Evolutionary conservation across 2,888 invertebrate genomes (phyloP).

Genomic region (Muscina levida): DNA sequence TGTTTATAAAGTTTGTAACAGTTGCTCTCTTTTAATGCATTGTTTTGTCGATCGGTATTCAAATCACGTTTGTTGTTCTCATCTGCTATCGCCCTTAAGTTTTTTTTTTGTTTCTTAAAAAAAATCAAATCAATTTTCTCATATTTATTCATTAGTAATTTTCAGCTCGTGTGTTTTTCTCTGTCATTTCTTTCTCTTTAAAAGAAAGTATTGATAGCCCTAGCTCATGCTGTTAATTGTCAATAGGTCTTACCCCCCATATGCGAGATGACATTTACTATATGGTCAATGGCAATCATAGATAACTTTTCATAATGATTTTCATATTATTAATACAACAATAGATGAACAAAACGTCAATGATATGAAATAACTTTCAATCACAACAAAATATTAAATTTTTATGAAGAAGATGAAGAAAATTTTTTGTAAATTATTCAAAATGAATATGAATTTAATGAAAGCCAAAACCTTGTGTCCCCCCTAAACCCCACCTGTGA

Average conservation of each 20-base stretch:
- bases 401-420: neutral
- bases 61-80: no score
- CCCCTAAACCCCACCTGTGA: neutral
- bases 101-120: no score
- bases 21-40: no score
- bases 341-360: conserved; percentile 21
- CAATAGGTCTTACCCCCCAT: conserved; percentile 24
- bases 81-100: no score
- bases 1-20: no score
- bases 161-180: no score
- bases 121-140: no score
- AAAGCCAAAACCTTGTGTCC: neutral
- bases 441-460: neutral
- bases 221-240: conserved; percentile 62
- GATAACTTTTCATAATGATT: neutral
- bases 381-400: conserved; percentile 2
- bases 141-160: no score
- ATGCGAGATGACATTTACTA: conserved; percentile 10
- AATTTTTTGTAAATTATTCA: neutral
- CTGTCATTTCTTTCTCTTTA: no score
- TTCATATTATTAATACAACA: conserved; percentile 3
- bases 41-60: no score
- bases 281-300: neutral
- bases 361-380: conserved; percentile 4
- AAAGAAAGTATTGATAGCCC: conserved; percentile 32